Percentiles rank a stretch among this genome's conserved stretches.
phyloP scores from a whole-genome alignment of 1,140 invertebrate genomes.

The Microplitis demolitor region DNA sequence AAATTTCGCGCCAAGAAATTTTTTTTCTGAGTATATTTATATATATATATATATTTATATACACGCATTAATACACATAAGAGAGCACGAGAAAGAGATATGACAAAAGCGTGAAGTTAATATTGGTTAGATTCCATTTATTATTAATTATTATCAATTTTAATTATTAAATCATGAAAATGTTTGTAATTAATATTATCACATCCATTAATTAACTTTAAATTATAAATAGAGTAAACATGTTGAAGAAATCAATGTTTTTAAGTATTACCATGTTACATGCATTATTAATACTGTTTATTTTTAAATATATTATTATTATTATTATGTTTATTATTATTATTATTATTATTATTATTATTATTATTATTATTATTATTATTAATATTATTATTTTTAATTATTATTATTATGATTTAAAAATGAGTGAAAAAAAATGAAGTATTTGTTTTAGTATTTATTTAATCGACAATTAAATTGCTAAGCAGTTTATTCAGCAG shows the following conservation, averaged over 20 bases:
- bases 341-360: slow-evolving; percentile 33
- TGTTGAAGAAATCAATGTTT: slow-evolving; percentile 10
- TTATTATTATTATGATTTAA: not conserved
- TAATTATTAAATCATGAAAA: not conserved
- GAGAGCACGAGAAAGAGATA: not conserved
- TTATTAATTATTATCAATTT: slow-evolving; percentile 8
- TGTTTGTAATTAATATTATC: not conserved
- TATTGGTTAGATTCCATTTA: too few species aligned
- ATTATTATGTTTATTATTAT: slow-evolving; percentile 35
- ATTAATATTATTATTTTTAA: not conserved
- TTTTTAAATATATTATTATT: slow-evolving; percentile 19
- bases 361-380: slow-evolving; percentile 5
- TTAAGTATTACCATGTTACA: slow-evolving; percentile 31
- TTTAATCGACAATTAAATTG: slow-evolving; percentile 24
- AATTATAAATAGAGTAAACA: slow-evolving; percentile 1
- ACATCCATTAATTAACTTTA: not conserved
- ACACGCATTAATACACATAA: too few species aligned
- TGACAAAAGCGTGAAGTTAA: not conserved
- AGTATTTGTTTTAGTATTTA: slow-evolving; percentile 26
- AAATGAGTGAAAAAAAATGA: not conserved
- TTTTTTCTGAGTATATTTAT: too few species aligned
- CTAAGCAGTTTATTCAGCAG: slow-evolving; percentile 12
- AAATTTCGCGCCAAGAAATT: too few species aligned
- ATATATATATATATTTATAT: too few species aligned
- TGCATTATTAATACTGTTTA: slow-evolving; percentile 25